A percentile compares a stretch with the other conserved stretches of the same genome.
Conservation (phyloP, 2,888 invertebrate genomes). For the Morpho achilles region DNA sequence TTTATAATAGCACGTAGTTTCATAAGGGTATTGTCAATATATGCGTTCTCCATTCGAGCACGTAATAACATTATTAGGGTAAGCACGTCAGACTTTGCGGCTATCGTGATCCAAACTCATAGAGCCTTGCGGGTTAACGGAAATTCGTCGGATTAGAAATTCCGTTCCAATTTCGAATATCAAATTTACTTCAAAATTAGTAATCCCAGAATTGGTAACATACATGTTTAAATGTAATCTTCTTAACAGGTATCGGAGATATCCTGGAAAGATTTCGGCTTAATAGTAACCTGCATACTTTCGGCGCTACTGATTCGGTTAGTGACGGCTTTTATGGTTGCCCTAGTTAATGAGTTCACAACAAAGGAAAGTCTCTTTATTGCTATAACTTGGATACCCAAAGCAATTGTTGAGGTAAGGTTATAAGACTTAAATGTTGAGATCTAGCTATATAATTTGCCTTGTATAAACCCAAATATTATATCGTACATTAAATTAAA, state of each 20-base stretch:
- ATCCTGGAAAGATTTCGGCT: constrained; percentile 46
- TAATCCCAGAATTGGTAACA: constrained; percentile 6
- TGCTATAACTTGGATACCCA: constrained; percentile 69
- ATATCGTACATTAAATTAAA: too few species aligned
- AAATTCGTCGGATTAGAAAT: constrained; percentile 6
- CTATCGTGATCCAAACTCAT: constrained; percentile 8
- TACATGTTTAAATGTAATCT: not conserved
- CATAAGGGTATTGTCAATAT: not conserved
- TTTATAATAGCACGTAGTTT: too few species aligned
- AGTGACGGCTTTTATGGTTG: constrained; percentile 61
- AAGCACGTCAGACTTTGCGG: constrained; percentile 9
- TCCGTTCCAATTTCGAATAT: constrained; percentile 7
- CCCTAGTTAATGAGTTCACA: constrained; percentile 55
- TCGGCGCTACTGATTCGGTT: constrained; percentile 57
- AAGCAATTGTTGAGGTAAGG: constrained; percentile 70
- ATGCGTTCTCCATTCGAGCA: not conserved
- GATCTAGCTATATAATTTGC: too few species aligned
- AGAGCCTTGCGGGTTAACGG: constrained; percentile 1
- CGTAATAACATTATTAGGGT: constrained; percentile 5
- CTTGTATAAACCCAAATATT: too few species aligned
- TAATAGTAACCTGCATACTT: constrained; percentile 57
- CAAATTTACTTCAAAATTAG: constrained; percentile 11
- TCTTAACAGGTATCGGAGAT: constrained; percentile 53
- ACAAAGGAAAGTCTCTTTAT: constrained; percentile 64
- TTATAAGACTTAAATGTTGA: not conserved